Conservation (phyloP, 2,797 vertebrate genomes). For the Chaetophractus vellerosus region DNA sequence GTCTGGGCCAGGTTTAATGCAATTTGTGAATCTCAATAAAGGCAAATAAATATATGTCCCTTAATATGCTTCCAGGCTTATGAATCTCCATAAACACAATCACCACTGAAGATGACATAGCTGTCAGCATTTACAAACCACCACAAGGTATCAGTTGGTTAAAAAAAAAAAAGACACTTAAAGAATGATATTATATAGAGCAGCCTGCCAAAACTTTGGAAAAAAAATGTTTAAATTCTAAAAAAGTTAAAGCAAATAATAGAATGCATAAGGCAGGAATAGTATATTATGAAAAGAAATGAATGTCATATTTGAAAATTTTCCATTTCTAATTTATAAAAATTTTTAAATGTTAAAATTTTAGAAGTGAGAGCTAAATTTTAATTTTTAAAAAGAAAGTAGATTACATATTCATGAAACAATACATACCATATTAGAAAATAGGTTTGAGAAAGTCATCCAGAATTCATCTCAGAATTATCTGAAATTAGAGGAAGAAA, state of each 20-base stretch:
- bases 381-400: neutral
- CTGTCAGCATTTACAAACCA: neutral
- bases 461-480: neutral
- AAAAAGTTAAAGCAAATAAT: neutral
- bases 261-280: neutral
- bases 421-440: neutral
- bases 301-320: neutral
- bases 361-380: neutral
- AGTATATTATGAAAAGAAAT: neutral
- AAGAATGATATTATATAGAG: neutral
- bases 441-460: neutral
- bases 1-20: neutral
- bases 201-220: neutral
- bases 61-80: conserved; percentile 11
- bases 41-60: neutral
- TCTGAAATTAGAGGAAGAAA: neutral
- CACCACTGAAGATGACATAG: neutral
- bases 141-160: neutral
- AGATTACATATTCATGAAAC: neutral
- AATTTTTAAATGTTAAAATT: neutral
- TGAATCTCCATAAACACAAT: neutral
- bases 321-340: neutral
- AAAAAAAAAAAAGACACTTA: neutral
- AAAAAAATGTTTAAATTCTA: neutral
- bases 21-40: neutral